Evolutionary conservation across 2,888 invertebrate genomes (phyloP).

Genomic region (Stenodera caucasica): DNA sequence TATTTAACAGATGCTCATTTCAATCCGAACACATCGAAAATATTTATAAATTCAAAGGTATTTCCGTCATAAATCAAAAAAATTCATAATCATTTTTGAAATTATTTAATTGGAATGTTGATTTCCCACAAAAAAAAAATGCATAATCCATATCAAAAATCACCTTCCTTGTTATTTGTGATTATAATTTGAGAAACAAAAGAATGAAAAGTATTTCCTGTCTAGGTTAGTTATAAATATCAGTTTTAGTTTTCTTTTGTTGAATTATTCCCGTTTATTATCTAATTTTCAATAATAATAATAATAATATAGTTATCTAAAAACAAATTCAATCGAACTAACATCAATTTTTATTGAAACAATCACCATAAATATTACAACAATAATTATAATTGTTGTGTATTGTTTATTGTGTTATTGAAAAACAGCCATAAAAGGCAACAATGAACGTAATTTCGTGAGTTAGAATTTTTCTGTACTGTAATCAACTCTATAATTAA

Average conservation of each 20-base stretch:
- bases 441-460: background rate
- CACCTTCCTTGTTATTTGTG: too few species aligned
- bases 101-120: too few species aligned
- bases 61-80: too few species aligned
- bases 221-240: background rate
- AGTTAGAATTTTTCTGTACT: background rate
- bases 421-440: background rate
- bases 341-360: too few species aligned
- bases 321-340: background rate
- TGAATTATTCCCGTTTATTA: background rate
- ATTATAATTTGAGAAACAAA: background rate
- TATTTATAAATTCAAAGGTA: too few species aligned
- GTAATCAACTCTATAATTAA: background rate
- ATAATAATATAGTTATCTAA: background rate
- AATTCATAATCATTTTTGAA: too few species aligned
- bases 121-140: too few species aligned
- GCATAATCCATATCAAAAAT: too few species aligned
- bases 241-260: background rate
- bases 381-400: background rate
- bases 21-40: too few species aligned
- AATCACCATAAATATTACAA: background rate
- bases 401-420: background rate
- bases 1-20: too few species aligned
- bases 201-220: conserved; percentile 4
- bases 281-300: background rate